A percentile compares a stretch with the other conserved stretches of the same genome.
phyloP scores from a whole-genome alignment of 2,113 vertebrate species.

The Ochotona princeps region DNA sequence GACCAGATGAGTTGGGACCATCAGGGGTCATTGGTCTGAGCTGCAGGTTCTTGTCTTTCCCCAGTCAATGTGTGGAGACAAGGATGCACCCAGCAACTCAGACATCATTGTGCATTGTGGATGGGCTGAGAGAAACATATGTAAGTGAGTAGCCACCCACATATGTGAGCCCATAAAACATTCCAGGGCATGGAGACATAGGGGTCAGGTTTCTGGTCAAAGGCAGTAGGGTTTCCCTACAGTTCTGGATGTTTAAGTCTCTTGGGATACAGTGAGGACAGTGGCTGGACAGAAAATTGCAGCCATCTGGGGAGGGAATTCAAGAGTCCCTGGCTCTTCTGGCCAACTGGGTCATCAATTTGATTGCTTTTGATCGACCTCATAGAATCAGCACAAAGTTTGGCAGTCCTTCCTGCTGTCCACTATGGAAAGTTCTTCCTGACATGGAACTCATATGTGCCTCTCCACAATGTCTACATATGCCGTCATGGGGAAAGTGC shows the following conservation, averaged over 20 bases:
- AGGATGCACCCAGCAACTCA: not conserved
- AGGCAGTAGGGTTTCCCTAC: not conserved
- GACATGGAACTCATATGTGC: not conserved
- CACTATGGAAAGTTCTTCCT: not conserved
- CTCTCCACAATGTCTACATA: not conserved
- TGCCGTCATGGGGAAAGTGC: not conserved
- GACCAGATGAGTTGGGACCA: not conserved
- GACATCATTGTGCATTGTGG: not conserved
- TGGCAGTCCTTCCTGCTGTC: not conserved
- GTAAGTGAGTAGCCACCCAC: not conserved
- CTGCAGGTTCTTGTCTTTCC: not conserved
- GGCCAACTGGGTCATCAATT: not conserved
- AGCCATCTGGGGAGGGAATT: not conserved
- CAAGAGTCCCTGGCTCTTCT: not conserved
- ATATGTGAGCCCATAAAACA: not conserved
- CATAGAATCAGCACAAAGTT: rapidly evolving
- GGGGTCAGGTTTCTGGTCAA: not conserved
- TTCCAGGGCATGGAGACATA: not conserved
- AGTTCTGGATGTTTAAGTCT: not conserved
- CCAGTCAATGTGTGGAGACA: not conserved
- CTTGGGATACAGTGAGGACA: not conserved
- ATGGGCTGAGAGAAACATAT: not conserved
- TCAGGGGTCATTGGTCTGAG: not conserved
- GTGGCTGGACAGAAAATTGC: not conserved
- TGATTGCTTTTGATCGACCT: not conserved